Conservation (phyloP, 2,888 invertebrate species). For the Pseudanteris insignis region DNA sequence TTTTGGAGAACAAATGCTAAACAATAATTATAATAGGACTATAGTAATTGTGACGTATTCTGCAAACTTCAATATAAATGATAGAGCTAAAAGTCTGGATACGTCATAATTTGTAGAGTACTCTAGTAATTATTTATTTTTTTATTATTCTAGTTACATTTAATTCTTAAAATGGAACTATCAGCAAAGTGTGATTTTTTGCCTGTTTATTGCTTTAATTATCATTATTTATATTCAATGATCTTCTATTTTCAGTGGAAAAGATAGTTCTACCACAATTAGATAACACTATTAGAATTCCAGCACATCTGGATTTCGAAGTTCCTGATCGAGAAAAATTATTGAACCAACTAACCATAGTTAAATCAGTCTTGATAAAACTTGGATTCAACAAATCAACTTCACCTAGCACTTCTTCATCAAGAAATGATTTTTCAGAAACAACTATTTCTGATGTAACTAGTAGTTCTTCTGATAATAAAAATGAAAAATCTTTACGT, state of each 20-base stretch:
- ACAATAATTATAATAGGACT: too few relatives aligned
- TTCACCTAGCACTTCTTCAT: slow-evolving; percentile 7
- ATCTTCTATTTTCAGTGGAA: slow-evolving; percentile 71
- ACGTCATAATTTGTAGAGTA: too few relatives aligned
- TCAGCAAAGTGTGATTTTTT: too few relatives aligned
- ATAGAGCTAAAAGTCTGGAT: too few relatives aligned
- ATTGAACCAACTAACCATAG: slow-evolving; percentile 58
- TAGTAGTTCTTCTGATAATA: slow-evolving; percentile 17
- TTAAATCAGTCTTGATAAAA: slow-evolving; percentile 66
- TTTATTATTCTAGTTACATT: too few relatives aligned
- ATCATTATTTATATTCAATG: too few relatives aligned
- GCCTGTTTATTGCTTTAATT: too few relatives aligned
- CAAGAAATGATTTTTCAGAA: slow-evolving; percentile 9
- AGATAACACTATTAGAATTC: slow-evolving; percentile 57
- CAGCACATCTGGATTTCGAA: slow-evolving; percentile 53
- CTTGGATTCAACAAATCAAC: slow-evolving; percentile 48
- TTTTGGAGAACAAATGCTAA: too few relatives aligned
- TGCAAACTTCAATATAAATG: too few relatives aligned
- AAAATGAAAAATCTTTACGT: slow-evolving; percentile 46
- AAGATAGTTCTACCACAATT: slow-evolving; percentile 74
- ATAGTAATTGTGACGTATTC: too few relatives aligned
- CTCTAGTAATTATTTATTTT: too few relatives aligned
- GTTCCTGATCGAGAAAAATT: slow-evolving; percentile 54
- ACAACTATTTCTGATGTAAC: slow-evolving; percentile 19
- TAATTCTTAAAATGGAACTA: too few relatives aligned